Evolutionary conservation across 2,113 vertebrate species (phyloP).

Genomic region (Pollachius pollachius): DNA sequence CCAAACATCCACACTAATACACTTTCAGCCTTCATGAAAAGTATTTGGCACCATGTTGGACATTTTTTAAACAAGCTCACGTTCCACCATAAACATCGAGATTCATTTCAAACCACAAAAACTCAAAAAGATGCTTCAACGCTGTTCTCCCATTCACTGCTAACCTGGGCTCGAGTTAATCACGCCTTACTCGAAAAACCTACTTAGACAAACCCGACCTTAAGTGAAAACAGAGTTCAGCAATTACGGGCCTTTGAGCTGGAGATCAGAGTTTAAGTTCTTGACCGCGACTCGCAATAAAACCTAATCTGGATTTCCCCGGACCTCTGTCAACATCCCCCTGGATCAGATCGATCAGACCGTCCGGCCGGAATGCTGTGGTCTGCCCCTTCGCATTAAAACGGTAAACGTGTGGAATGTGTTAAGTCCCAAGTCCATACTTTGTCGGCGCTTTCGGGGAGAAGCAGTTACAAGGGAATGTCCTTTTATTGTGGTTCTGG

Average conservation of each 20-base stretch:
- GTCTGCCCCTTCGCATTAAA: conserved; percentile 28
- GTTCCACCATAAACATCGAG: no score
- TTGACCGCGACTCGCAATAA: conserved; percentile 53
- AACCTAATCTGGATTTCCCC: conserved; percentile 29
- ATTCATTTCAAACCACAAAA: no score
- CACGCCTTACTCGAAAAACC: conserved; percentile 11
- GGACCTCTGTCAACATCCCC: conserved; percentile 43
- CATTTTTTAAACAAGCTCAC: no score
- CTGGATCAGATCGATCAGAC: conserved; percentile 39
- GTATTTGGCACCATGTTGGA: no score
- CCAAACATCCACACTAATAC: no score
- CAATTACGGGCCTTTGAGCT: conserved; percentile 16
- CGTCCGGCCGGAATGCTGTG: conserved; percentile 50
- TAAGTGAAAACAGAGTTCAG: conserved; percentile 44
- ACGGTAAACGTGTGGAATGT: conserved; percentile 55
- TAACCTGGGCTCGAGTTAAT: conserved; percentile 5
- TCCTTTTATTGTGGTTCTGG: conserved; percentile 50
- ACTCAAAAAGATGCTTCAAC: neutral
- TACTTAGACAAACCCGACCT: neutral
- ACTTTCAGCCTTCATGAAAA: no score
- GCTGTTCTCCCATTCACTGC: neutral
- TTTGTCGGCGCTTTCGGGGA: conserved; percentile 22
- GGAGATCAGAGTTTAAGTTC: conserved; percentile 39
- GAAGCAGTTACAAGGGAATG: conserved; percentile 20
- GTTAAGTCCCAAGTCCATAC: conserved; percentile 28